Evolutionary conservation across 92 coral and sea anemone species (phyloP), one percentile per base, ranked within the genome.

Genomic region (Zoanthus sociatus): DNA sequence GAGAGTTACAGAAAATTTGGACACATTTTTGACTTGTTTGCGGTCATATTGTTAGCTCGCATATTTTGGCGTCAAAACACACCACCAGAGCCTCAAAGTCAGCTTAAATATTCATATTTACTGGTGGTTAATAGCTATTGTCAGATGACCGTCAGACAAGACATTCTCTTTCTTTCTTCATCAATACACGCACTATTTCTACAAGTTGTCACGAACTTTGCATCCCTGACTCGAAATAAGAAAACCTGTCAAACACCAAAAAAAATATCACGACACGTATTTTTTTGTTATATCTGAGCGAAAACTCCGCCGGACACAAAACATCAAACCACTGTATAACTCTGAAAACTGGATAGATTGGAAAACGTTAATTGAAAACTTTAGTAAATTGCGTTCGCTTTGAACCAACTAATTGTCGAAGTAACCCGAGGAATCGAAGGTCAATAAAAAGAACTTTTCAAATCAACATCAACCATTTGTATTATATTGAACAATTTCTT

Each of bases 341-440:
- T 79, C 84, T 37, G 45, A 66, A 67, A 31, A 54, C 0, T 63
- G 26, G 63, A 18, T 81, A 30, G 46, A 81, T 60, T 53, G 66
- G 76, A 81, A 66, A 81, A 66, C 85, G 66, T 46, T 81, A 87
- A 83, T 77, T 90, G 88, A 90, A 83, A 85, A 90, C 85, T 88
- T 87, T 90, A 87, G 88, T 87, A 86, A 83, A 83, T 87, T 90
- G 88, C 72, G 50, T 74, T 55, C 87, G 71, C 87, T 86, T 83
- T 89, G 91, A 91, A 88, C 56, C 73, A 76, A 84, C 89, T 91
- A 90, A 94, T 92, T 83, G 94, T 75, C 82, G 61, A 54, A 83
- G 93, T 92, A 86, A 79, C 94, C 92, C 69, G 70, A 94, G 97
- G 86, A 94, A 90, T 92, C 55, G 54, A 72, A 90, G 90, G 86